Conservation (phyloP, 30 jellyfish, hydroid and myxozoan species). For the Morbakka virulenta region DNA sequence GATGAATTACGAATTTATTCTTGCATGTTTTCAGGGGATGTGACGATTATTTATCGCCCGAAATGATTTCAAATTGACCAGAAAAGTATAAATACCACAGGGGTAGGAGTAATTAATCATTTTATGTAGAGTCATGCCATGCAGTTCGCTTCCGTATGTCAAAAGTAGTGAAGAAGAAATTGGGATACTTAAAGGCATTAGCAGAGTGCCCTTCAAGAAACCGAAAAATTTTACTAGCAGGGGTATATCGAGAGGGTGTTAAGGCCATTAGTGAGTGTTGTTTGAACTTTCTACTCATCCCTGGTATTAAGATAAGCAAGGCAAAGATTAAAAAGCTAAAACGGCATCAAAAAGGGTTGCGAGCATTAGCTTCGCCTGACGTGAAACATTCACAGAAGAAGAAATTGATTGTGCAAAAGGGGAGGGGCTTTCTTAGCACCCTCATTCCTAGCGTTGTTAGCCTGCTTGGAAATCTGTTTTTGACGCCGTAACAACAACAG, state of each 20-base stretch:
- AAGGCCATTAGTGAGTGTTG: background rate
- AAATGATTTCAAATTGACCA: too few relatives aligned
- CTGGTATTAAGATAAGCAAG: too few relatives aligned
- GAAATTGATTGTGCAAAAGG: background rate
- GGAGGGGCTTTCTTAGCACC: background rate
- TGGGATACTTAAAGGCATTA: background rate
- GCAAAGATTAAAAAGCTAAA: background rate
- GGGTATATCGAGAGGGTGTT: background rate
- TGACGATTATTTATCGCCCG: too few relatives aligned
- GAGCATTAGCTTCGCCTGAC: background rate
- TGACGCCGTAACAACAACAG: background rate
- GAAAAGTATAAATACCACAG: too few relatives aligned
- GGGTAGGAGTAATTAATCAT: too few relatives aligned
- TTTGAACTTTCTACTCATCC: background rate
- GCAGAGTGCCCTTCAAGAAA: background rate
- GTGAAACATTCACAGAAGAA: background rate
- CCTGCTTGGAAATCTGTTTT: background rate
- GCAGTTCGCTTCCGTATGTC: background rate
- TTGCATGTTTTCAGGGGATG: too few relatives aligned
- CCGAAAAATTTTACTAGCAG: background rate
- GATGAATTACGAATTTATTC: too few relatives aligned
- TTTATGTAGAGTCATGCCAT: too few relatives aligned
- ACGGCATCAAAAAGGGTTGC: background rate
- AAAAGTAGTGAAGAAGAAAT: background rate
- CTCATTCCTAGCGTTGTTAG: background rate